Conservation (phyloP, 2,888 invertebrate species). For the Calameuta pallipes region DNA sequence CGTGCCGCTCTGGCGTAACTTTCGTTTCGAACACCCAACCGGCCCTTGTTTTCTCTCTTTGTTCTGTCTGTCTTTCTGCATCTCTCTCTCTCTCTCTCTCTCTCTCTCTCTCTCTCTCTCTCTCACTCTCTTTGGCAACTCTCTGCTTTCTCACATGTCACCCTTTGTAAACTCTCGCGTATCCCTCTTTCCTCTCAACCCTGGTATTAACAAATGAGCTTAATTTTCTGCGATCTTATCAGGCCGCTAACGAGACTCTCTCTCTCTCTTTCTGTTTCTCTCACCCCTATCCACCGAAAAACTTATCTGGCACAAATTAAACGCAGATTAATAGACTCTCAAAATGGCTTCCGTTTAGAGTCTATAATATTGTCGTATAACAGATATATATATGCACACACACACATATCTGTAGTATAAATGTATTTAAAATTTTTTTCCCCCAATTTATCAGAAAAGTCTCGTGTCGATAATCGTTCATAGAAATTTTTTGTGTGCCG, state of each 20-base stretch:
- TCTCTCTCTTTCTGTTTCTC: background rate
- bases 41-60: background rate
- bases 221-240: constrained; percentile 5
- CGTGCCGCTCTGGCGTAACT: background rate
- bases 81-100: no score
- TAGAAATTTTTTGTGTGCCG: background rate
- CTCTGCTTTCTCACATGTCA: background rate
- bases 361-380: background rate
- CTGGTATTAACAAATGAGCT: constrained; percentile 8
- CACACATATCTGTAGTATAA: no score
- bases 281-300: background rate
- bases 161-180: background rate
- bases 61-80: background rate
- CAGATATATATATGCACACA: background rate
- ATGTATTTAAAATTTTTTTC: no score
- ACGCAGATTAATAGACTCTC: constrained; percentile 5
- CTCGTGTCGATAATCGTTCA: no score
- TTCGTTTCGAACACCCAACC: background rate
- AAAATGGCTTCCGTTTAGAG: background rate
- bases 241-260: constrained; percentile 7
- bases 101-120: no score
- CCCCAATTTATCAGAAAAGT: no score
- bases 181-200: background rate
- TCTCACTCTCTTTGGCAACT: background rate
- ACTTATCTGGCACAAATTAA: constrained; percentile 4